These are phyloP conservation scores for Siphamia tubifer DNA, from an alignment of 2,113 vertebrate genomes.

Conservation along the genomic window DNA sequence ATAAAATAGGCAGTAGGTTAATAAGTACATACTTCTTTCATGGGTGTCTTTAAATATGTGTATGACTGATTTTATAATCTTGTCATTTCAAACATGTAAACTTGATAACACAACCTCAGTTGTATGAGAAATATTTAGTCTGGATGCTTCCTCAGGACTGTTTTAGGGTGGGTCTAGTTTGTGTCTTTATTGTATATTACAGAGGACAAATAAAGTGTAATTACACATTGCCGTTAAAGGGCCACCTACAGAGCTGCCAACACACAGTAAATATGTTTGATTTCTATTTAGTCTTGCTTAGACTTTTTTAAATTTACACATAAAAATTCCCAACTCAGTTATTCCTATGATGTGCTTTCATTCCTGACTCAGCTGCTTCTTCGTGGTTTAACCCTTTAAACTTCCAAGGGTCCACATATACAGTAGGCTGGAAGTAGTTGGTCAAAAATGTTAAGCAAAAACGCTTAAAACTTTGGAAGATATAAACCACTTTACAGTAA, in stretches of 20 bases:
- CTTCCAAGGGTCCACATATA: no score
- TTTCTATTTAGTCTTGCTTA: not conserved
- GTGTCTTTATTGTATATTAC: constrained; percentile 38
- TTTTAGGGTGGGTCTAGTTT: constrained; percentile 29
- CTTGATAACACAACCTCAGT: constrained; percentile 5
- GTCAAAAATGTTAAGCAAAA: no score
- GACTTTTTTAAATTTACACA: constrained; percentile 11
- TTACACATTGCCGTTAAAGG: constrained; percentile 23
- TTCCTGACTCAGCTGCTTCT: constrained; percentile 3
- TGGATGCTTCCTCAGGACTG: constrained; percentile 14
- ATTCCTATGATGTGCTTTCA: constrained; percentile 15
- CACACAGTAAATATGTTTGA: not conserved
- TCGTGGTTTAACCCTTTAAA: not conserved
- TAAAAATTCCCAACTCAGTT: not conserved
- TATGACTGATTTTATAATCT: not conserved
- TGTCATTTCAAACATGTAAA: constrained; percentile 13
- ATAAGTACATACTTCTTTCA: not conserved
- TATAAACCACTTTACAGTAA: no score
- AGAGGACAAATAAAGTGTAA: constrained; percentile 48
- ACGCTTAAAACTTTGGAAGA: no score
- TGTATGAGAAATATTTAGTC: constrained; percentile 37
- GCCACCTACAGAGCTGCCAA: constrained; percentile 41
- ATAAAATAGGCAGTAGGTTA: constrained; percentile 27
- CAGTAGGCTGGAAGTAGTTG: no score
- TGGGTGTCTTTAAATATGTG: constrained; percentile 1